Evolutionary conservation across 2,888 invertebrate species (phyloP), one percentile per base, ranked within the genome.

Genomic region (Gibbula magus): DNA sequence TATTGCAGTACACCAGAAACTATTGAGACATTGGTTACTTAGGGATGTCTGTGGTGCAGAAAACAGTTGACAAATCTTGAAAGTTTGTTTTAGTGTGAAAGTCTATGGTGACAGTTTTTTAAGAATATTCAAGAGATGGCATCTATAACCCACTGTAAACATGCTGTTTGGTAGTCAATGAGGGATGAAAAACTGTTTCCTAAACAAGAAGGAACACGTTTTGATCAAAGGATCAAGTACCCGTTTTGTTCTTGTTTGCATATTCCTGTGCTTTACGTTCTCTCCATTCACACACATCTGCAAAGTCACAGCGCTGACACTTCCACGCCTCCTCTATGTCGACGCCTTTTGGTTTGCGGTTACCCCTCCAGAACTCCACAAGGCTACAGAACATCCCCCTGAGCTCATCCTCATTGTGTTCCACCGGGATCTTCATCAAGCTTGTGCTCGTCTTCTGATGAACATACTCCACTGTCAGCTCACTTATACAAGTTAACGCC

Each of bases 281-380:
- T 70, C 91, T 85, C 92, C 92, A 92, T 66, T 89, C 90, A 87
- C 92, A 92, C 8, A 90, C 73, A 22, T 88, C 86, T 16, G 86
- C 83, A 85, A 88, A 91, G 78, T 90, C 90, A 87, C 92, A 92
- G 22, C 79, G 81, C 70, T 87, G 86, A 85, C 92, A 92, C 75
- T 92, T 92, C 89, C 89, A 91, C 0, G 91, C 91, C n/a, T 92
- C 92, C 82, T 92, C 92, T 52, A 92, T 89, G 22, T 91, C 92
- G 10, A 92, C 91, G 2, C 92, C 92, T 53, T 29, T 45, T 4
- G 84, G 83, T 29, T 85, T 82, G 25, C 92, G 85, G 32, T 84
- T 75, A 13, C 90, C 91, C 67, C 83, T 81, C 92, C 92, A 92
- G 78, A 88, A 92, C 54, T 83, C 77, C 22, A 88, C 53, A 54